Evolutionary conservation across 2,888 invertebrate genomes (phyloP).

Genomic region (Drosophila infuscata): DNA sequence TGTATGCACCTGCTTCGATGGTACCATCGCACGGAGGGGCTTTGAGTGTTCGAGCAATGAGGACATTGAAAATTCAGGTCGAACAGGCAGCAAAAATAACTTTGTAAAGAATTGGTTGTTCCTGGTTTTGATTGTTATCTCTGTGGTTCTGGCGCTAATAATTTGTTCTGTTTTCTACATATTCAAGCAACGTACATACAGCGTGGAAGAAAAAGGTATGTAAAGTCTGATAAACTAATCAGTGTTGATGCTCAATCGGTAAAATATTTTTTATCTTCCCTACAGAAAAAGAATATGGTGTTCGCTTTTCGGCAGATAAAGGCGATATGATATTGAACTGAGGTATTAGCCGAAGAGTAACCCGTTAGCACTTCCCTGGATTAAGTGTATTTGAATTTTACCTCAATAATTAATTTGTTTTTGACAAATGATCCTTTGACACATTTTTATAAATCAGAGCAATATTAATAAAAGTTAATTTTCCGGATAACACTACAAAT

Average conservation of each 20-base stretch:
- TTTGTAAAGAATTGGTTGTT: conserved; percentile 20
- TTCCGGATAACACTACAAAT: background rate
- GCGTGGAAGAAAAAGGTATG: conserved; percentile 45
- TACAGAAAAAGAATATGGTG: conserved; percentile 51
- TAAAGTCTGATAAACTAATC: background rate
- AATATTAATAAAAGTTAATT: background rate
- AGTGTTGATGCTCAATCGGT: background rate
- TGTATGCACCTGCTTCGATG: conserved; percentile 48
- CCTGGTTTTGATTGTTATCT: conserved; percentile 10
- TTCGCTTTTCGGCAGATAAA: conserved; percentile 37
- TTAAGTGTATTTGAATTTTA: background rate
- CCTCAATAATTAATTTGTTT: background rate
- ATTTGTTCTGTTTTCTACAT: conserved; percentile 35
- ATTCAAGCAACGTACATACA: conserved; percentile 42
- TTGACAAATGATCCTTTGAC: too few relatives aligned
- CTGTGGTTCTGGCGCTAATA: conserved; percentile 29
- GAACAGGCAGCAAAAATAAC: background rate
- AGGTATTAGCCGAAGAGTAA: background rate
- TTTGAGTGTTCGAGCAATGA: conserved; percentile 14
- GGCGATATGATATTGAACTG: conserved; percentile 56
- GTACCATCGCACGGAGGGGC: conserved; percentile 23
- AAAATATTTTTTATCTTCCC: background rate
- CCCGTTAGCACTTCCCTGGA: background rate
- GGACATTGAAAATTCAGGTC: background rate
- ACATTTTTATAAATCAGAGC: too few relatives aligned